Base-by-base conservation (phyloP, 1,140 invertebrate species). In the Heliconius congener region DNA sequence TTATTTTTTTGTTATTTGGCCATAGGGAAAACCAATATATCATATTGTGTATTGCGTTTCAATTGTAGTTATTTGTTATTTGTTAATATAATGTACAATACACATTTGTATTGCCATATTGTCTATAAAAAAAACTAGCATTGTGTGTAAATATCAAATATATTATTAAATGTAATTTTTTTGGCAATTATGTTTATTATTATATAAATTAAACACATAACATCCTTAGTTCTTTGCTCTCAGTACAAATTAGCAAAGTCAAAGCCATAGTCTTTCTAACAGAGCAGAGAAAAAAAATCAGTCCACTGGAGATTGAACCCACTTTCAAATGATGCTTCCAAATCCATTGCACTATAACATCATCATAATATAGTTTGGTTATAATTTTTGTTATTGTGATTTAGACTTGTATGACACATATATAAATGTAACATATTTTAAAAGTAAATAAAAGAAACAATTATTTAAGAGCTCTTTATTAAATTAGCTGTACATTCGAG, bases 401-500 rank as follows among this genome's bases (percentile, higher is more conserved):
- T 4, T 19, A 18, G 16, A 52, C 18, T 52, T 52, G 18, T 52
- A 8, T 52, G 18, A 52, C 18, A 50, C 23, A 50, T 34, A 42
- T 23, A 50, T 34, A 16, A 76, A 52, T 72, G 46, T 76, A n/a
- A 39, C 34, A 16, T 70, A 37, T 52, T 77, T 8, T 9, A 71
- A n/a, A 50, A 77, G 50, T 77, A 90, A 90, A 90, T 88, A 86
- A 91, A 90, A 86, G 39, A 84, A 81, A 81, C n/a, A 57, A 74
- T 86, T 89, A 84, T 93, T 93, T 94, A 91, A 92, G 91, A 94
- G 89, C 90, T 93, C 87, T 94, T 94, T 94, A 94, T 94, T 95
- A 94, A 94, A 91, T 92, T 94, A 94, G 93, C 94, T 95, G 94
- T 95, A 95, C 94, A 95, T 94, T 94, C 92, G 91, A 94, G 94